These are phyloP conservation scores for Tetragonisca angustula DNA, from an alignment of 2,888 invertebrate genomes.

Conservation along the genomic window DNA sequence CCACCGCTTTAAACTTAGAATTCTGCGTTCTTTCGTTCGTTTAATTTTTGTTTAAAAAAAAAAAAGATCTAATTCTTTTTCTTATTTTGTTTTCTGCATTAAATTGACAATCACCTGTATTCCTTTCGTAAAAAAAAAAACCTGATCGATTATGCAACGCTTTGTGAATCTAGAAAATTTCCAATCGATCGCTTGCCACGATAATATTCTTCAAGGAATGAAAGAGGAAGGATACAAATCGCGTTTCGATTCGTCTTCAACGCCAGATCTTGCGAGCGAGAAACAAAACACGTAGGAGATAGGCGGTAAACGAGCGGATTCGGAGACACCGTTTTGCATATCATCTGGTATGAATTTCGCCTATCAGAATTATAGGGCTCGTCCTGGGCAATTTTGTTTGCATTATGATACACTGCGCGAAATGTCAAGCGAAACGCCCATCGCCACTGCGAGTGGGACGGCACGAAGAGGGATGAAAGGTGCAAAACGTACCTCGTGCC, in stretches of 20 bases:
- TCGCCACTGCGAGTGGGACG: slow-evolving; percentile 19
- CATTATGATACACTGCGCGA: slow-evolving; percentile 5
- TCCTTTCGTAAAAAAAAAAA: too few species aligned
- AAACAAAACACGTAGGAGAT: background rate
- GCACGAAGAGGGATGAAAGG: slow-evolving; percentile 8
- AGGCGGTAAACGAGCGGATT: background rate
- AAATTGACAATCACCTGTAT: too few species aligned
- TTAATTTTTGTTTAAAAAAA: background rate
- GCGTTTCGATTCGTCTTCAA: background rate
- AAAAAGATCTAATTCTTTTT: too few species aligned
- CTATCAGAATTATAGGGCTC: background rate
- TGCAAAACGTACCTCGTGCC: background rate
- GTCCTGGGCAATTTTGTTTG: slow-evolving; percentile 17
- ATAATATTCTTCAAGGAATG: too few species aligned
- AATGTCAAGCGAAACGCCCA: slow-evolving; percentile 33
- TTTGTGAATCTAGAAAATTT: too few species aligned
- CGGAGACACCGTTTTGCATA: background rate
- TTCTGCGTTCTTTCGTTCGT: too few species aligned
- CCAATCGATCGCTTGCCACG: too few species aligned
- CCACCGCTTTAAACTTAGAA: too few species aligned
- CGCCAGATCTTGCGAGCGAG: background rate
- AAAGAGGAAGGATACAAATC: too few species aligned
- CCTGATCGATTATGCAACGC: too few species aligned
- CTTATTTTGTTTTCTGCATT: too few species aligned
- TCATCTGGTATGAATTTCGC: background rate